Conservation (phyloP, 2,113 vertebrate genomes). For the Pteropus alecto region DNA sequence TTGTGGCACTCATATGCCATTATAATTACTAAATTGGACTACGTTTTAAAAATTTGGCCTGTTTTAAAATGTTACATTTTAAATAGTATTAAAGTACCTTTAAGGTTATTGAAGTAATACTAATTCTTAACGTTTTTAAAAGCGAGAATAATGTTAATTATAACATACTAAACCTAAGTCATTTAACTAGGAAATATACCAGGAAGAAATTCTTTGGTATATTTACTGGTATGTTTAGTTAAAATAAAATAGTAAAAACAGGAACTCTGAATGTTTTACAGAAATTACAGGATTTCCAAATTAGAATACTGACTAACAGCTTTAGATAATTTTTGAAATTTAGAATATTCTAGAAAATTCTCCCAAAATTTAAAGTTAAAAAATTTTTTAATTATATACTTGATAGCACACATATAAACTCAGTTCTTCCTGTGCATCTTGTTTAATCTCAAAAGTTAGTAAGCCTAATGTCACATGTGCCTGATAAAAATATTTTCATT, state of each 20-base stretch:
- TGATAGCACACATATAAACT: background rate
- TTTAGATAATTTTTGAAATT: constrained; percentile 46
- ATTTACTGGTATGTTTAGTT: constrained; percentile 20
- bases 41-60: background rate
- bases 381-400: background rate
- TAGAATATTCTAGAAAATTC: constrained; percentile 3
- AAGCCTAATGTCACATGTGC: background rate
- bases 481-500: background rate
- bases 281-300: background rate
- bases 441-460: background rate
- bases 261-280: background rate
- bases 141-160: constrained; percentile 23
- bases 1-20: background rate
- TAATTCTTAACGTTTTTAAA: background rate
- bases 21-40: background rate
- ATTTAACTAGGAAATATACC: constrained; percentile 31
- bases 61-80: constrained; percentile 25
- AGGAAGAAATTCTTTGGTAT: background rate
- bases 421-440: background rate
- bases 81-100: background rate
- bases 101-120: background rate
- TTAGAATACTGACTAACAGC: background rate
- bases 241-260: background rate
- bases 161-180: background rate
- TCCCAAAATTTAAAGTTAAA: constrained; percentile 23